A percentile compares a stretch with the other conserved stretches of the same genome.
Evolutionary conservation across 2,888 invertebrate genomes (phyloP).

Genomic region (Crematogaster levior): DNA sequence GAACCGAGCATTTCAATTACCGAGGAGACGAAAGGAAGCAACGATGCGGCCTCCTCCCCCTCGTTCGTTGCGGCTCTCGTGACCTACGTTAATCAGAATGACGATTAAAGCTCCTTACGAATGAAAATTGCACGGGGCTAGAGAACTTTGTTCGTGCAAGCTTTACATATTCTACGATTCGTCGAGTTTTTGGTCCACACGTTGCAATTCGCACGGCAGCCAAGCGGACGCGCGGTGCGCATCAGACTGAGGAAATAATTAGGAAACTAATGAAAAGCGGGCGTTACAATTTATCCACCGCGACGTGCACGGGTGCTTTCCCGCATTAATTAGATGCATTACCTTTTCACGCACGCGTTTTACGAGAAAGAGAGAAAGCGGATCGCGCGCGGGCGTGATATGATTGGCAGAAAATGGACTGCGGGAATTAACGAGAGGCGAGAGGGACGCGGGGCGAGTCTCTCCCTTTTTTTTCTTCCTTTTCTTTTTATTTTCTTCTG

Average conservation of each 20-base stretch:
- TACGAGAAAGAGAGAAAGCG: constrained; percentile 17
- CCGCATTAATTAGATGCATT: constrained; percentile 38
- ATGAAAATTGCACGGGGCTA: constrained; percentile 16
- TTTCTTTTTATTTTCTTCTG: not conserved
- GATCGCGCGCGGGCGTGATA: constrained; percentile 20
- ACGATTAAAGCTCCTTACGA: constrained; percentile 40
- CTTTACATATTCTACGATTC: constrained; percentile 24
- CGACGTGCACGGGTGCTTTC: constrained; percentile 30
- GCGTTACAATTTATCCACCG: constrained; percentile 39
- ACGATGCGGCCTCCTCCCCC: constrained; percentile 58
- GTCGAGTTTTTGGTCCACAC: constrained; percentile 46
- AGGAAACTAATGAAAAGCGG: constrained; percentile 43
- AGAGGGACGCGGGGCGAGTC: constrained; percentile 1
- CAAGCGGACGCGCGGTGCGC: constrained; percentile 5
- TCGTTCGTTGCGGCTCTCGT: constrained; percentile 41
- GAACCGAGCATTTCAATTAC: constrained; percentile 76
- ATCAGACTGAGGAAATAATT: constrained; percentile 41
- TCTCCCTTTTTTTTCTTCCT: not conserved
- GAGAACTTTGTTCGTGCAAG: constrained; percentile 11
- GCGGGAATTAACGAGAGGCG: constrained; percentile 27
- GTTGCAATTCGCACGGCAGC: constrained; percentile 19
- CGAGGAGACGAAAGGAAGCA: constrained; percentile 74
- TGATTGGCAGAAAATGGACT: constrained; percentile 38
- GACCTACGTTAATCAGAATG: constrained; percentile 57
- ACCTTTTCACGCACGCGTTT: constrained; percentile 14